A percentile compares a stretch with the other conserved stretches of the same genome.
These are phyloP conservation scores for Clanis bilineata DNA, from an alignment of 2,888 invertebrate species.

Conservation along the genomic window DNA sequence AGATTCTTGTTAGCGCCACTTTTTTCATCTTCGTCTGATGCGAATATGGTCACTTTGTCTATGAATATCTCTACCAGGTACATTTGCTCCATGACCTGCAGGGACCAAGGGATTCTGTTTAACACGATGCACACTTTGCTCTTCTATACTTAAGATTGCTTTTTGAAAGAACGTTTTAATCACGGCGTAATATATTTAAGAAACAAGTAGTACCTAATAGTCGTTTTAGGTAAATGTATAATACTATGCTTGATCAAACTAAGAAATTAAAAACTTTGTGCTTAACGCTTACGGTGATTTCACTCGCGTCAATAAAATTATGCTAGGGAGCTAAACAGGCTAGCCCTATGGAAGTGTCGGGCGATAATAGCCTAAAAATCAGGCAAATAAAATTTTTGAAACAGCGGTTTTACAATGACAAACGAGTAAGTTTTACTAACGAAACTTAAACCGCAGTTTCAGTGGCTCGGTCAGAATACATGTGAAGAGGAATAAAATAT, in stretches of 20 bases:
- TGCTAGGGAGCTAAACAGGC: too few species aligned
- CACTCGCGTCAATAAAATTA: background rate
- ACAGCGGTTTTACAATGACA: background rate
- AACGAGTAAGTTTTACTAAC: too few species aligned
- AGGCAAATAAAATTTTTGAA: background rate
- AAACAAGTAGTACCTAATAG: background rate
- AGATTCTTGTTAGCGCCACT: slow-evolving; percentile 67
- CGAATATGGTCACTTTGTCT: slow-evolving; percentile 73
- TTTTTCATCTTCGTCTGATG: slow-evolving; percentile 47
- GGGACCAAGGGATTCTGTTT: slow-evolving; percentile 43
- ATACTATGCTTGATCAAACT: background rate
- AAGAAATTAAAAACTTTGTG: background rate
- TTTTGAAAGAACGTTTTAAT: background rate
- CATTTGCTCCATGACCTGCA: slow-evolving; percentile 80
- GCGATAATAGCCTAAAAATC: too few species aligned
- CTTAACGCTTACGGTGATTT: background rate
- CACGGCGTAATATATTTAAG: background rate
- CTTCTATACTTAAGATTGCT: slow-evolving; percentile 20
- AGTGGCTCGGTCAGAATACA: background rate
- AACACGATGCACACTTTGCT: slow-evolving; percentile 43
- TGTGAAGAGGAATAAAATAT: slow-evolving; percentile 17
- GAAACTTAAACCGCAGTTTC: background rate
- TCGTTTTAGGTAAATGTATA: background rate
- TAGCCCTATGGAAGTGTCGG: too few species aligned
- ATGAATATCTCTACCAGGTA: slow-evolving; percentile 82